Evolutionary conservation across 2,888 invertebrate genomes (phyloP), one percentile per base, ranked within the genome.

Genomic region (Tachina lurida): DNA sequence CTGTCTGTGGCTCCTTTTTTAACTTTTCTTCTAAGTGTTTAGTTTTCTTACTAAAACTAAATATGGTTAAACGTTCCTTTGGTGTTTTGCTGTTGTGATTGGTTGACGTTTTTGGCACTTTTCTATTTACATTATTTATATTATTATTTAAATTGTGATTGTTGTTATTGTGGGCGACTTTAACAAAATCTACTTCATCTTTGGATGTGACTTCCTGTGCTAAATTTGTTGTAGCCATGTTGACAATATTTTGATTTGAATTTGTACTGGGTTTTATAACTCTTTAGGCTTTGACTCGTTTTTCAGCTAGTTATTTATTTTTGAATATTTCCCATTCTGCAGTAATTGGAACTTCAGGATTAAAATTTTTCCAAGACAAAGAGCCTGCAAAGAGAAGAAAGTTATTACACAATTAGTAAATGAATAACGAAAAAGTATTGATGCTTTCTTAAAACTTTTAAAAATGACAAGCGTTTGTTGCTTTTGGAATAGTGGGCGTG

Each of bases 141-240:
- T 88, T 89, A 60, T 84, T 86, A 78, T 83, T 85, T 9, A 89
- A 87, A 58, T 90, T 90, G 65, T 89, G 88, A 56, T 77, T 89
- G 78, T 77, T 84, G 84, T 84, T 89, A 73, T 89, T 89, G 43
- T 84, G 88, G 79, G 89, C 81, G 45, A 87, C 81, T 73, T 67
- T 86, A 43, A 91, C 89, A 86, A 92, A 92, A 88, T 92, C 92
- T 52, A 92, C 92, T 89, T 92, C 92, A 89, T 92, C 92, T 88
- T 89, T 89, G 87, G 89, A 89, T 41, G 70, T 12, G 22, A 15
- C 77, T 73, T 68, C 77, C 45, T 62, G 75, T 54, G 31, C 19
- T 56, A 70, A 63, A 78, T 68, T 68, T 70, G 54, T 68, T 52
- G 71, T n/a, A 65, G 70, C 80, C 84, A 84, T 80, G 1, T 47